Percentiles rank a stretch among this genome's conserved stretches.
Evolutionary conservation across 2,113 vertebrate species (phyloP).

Genomic region (Petromus typicus): DNA sequence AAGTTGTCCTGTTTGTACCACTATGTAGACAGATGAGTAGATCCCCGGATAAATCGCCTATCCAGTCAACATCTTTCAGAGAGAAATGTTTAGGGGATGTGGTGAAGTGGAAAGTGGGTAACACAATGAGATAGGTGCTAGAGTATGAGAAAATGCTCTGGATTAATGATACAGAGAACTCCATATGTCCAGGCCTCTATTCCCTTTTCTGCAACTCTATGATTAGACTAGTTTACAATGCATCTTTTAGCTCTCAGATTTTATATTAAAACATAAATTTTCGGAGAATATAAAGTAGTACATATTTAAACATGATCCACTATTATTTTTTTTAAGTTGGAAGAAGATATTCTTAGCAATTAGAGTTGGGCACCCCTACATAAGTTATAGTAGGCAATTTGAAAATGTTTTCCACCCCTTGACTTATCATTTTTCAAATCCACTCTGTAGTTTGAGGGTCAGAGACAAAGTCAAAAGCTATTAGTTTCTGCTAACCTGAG

Average conservation of each 20-base stretch:
- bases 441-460: background rate
- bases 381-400: conserved; percentile 63
- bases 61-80: background rate
- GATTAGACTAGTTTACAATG: background rate
- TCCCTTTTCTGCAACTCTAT: background rate
- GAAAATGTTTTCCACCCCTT: conserved; percentile 52
- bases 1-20: background rate
- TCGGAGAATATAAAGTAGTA: conserved; percentile 4
- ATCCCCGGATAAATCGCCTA: background rate
- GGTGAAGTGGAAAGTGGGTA: background rate
- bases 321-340: conserved; percentile 53
- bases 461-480: background rate
- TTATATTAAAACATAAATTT: conserved; percentile 14
- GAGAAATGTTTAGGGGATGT: background rate
- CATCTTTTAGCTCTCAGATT: background rate
- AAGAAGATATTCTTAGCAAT: conserved; percentile 33
- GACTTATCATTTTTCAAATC: conserved; percentile 49
- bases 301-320: conserved; percentile 35
- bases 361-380: background rate
- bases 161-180: background rate
- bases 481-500: conserved; percentile 53
- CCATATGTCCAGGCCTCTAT: background rate
- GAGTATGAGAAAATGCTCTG: accelerated
- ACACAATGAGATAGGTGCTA: accelerated
- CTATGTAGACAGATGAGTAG: background rate